Evolutionary conservation across 2,113 vertebrate genomes (phyloP), one percentile per base, ranked within the genome.

Genomic region (Pelecanoides urinatrix): DNA sequence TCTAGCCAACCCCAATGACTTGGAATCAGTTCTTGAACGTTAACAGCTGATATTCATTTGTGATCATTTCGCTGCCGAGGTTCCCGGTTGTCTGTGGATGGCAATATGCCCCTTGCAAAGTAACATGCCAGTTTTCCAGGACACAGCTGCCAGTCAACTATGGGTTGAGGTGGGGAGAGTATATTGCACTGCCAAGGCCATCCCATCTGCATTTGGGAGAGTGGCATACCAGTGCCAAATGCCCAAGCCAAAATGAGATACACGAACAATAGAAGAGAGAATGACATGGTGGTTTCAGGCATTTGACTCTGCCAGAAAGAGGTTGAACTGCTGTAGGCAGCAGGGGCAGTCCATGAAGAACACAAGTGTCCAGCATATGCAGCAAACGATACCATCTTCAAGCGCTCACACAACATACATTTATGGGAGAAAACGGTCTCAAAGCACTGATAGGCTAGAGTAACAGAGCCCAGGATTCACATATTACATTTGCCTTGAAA

Each of bases 81-180:
- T 80, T 94, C 63, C 67, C 61, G 47, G 63, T 73, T 56, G 58
- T 76, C 86, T 93, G 12, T 73, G 92, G 80, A 92, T 95, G 96
- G 96, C 96, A 96, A 53, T 3, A 25, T 79, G 91, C 86, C 95
- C 78, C 72, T 86, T 93, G 82, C n/a, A 91, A 97, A 85, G 61
- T 87, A 88, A 76, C 26, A 68, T 25, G 96, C 95, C 95, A 96
- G 29, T 95, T 98, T 97, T 96, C 67, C 68, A 92, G 94, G 82
- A 75, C 67, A 91, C 63, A 95, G 72, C 70, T 95, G 95, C 71
- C 95, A 97, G 86, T 97, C 97, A 97, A 63, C 75, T 77, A 68
- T 47, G 75, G 40, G 42, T 19, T 88, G 81, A 90, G 95, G 85
- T 94, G 79, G 62, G 25, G 87, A 95, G 71, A 65, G 47, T 6